These are phyloP conservation scores for Adelosebastes latens DNA, from an alignment of 2,797 vertebrate genomes.

Conservation along the genomic window DNA sequence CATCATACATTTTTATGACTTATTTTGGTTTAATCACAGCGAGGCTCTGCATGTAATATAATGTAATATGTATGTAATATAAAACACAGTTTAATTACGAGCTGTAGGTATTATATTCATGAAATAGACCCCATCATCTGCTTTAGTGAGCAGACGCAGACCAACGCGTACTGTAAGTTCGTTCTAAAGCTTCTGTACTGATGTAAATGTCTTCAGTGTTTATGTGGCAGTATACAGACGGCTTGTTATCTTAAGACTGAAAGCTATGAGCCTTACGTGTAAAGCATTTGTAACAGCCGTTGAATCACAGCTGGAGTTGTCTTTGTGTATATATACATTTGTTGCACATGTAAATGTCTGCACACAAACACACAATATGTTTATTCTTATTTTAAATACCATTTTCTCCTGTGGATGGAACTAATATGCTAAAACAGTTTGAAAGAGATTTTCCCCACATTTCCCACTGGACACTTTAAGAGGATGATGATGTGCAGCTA, in stretches of 20 bases:
- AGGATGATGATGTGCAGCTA: background rate
- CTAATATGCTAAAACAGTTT: background rate
- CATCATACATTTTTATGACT: slow-evolving; percentile 17
- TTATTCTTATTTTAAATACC: background rate
- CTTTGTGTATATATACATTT: slow-evolving; percentile 10
- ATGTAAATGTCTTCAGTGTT: slow-evolving; percentile 31
- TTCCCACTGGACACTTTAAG: slow-evolving; percentile 26
- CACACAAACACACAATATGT: background rate
- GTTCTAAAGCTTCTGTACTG: slow-evolving; percentile 28
- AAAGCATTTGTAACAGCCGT: background rate
- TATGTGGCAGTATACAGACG: background rate
- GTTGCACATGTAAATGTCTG: slow-evolving; percentile 31
- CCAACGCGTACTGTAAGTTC: slow-evolving; percentile 9
- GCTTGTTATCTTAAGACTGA: background rate
- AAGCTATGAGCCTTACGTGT: slow-evolving; percentile 21
- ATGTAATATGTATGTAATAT: slow-evolving; percentile 22
- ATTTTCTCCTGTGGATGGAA: background rate
- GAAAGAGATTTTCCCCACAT: background rate
- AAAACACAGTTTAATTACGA: background rate
- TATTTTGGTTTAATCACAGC: background rate
- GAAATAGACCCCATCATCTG: background rate
- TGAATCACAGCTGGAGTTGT: background rate
- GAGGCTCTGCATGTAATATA: slow-evolving; percentile 26
- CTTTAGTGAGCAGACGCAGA: background rate
- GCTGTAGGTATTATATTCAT: background rate